Percentiles rank a stretch among this genome's conserved stretches.
phyloP scores from a whole-genome alignment of 2,113 vertebrate genomes.

The Prionailurus viverrinus region DNA sequence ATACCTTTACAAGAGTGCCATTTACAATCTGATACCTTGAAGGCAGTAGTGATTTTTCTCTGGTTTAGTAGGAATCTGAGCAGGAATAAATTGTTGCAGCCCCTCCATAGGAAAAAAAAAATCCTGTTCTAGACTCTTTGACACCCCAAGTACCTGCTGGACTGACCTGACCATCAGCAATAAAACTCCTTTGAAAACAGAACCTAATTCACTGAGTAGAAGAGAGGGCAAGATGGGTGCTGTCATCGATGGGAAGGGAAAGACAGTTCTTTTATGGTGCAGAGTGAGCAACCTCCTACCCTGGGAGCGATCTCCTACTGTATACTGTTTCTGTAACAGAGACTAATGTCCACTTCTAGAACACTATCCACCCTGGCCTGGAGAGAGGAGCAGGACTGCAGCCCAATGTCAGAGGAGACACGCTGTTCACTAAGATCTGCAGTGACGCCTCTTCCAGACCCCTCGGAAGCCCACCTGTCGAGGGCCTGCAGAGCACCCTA shows the following conservation, averaged over 20 bases:
- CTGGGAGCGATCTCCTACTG: background rate
- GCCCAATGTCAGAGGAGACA: background rate
- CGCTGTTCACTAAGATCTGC: background rate
- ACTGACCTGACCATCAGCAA: fast-evolving
- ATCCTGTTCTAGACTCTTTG: background rate
- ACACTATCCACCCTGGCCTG: background rate
- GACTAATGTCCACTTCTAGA: background rate
- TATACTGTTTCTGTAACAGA: background rate
- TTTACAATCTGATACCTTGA: background rate
- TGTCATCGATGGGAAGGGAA: background rate
- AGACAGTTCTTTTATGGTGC: background rate
- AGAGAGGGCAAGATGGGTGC: background rate
- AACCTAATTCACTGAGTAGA: background rate
- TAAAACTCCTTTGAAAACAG: slow-evolving; percentile 1
- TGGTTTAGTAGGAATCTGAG: background rate
- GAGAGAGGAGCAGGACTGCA: background rate
- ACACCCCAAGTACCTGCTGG: background rate
- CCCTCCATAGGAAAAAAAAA: background rate
- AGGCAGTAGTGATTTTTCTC: background rate
- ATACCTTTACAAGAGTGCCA: background rate
- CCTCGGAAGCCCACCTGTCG: background rate
- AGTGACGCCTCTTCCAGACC: background rate
- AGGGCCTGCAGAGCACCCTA: background rate
- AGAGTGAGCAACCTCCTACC: too few relatives aligned
- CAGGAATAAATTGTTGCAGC: background rate